These are phyloP conservation scores for Melieria picta DNA, from an alignment of 2,888 invertebrate genomes.

Conservation along the genomic window DNA sequence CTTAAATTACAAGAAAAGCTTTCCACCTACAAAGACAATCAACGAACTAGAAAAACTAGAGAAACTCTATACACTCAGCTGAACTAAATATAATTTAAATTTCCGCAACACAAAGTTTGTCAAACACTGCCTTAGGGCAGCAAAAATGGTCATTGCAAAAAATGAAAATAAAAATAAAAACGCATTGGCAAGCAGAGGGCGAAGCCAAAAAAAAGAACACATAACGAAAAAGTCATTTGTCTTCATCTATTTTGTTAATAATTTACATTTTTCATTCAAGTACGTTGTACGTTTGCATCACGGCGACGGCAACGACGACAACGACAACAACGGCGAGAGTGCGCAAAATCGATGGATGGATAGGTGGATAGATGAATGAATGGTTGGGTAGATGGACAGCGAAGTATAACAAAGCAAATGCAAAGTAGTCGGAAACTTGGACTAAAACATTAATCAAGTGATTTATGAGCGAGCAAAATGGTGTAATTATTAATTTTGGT, in stretches of 20 bases:
- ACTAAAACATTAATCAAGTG: conserved; percentile 32
- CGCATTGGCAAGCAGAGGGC: neutral
- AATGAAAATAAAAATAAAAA: neutral
- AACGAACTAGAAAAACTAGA: too few relatives aligned
- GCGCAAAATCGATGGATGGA: neutral
- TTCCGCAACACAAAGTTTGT: neutral
- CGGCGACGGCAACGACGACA: too few relatives aligned
- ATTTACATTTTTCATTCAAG: conserved; percentile 43
- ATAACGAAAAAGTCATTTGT: conserved; percentile 38
- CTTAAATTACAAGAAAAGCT: too few relatives aligned
- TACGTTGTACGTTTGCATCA: neutral
- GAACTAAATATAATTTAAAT: too few relatives aligned
- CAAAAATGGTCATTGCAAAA: neutral
- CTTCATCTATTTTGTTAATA: conserved; percentile 45
- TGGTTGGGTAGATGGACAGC: neutral
- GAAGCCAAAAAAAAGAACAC: neutral
- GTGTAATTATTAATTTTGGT: conserved; percentile 33
- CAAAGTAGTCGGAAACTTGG: neutral
- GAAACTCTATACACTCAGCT: too few relatives aligned
- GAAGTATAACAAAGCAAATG: neutral
- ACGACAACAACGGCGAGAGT: neutral
- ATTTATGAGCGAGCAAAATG: conserved; percentile 33
- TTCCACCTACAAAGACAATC: too few relatives aligned
- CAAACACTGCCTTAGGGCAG: neutral
- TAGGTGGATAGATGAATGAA: neutral